Evolutionary conservation across 2,797 vertebrate genomes (phyloP), one percentile per base, ranked within the genome.

Genomic region (Odontamblyopus rebecca): DNA sequence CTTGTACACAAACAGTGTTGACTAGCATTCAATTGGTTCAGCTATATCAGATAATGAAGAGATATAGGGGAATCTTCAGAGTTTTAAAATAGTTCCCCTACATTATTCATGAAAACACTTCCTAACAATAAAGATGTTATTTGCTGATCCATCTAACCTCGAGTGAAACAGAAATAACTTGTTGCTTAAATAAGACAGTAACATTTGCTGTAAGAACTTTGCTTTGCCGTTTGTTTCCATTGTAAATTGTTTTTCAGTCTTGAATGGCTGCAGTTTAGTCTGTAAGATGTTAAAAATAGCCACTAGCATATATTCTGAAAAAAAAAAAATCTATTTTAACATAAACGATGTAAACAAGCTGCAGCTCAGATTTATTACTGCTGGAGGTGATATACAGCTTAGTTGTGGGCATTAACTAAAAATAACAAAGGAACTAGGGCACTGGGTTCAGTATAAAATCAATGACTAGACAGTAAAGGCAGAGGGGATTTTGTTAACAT

Each of bases 31-130:
- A 69, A 62, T 79, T 80, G 84, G 84, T 80, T 71, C 79, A 69
- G 50, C 73, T 80, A 63, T 79, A 81, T 63, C 51, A 67, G 68
- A 64, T 63, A 84, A 92, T 77, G 82, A 85, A 76, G 75, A 75
- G 69, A 82, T 74, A 87, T 69, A 73, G 69, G 72, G 69, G 60
- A 89, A 91, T 93, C 89, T 76, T 50, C 73, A 64, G 76, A 78
- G 69, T 87, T 88, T 81, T 86, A 62, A 78, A 77, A 75, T 69
- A 30, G 16, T 7, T 18, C 6, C 3, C 44, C 13, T 48, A 5
- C 59, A 30, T 61, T 32, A 61, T 61, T 61, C 29, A 18, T 30
- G 29, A 27, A 11, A 59, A 38, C 38, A 27, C 23, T 44, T 50
- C 8, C 30, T 16, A 62, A 12, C 26, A 50, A 51, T 26, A 65